Evolutionary conservation across 2,888 invertebrate genomes (phyloP).

Genomic region (Ochropacha duplaris): DNA sequence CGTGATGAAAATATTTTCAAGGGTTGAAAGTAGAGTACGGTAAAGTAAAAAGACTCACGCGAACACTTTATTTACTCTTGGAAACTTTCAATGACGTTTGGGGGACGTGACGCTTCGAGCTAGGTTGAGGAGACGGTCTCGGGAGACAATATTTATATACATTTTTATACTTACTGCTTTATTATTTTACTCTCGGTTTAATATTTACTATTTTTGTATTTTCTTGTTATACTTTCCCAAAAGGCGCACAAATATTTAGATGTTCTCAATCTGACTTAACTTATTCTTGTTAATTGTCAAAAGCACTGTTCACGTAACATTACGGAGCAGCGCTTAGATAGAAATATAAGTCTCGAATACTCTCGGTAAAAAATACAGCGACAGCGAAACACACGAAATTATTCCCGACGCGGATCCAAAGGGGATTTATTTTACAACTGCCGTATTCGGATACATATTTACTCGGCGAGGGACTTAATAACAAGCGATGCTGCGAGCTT

Average conservation of each 20-base stretch:
- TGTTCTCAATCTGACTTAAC: no score
- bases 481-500: slow-evolving; percentile 41
- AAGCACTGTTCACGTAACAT: no score
- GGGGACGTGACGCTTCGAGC: slow-evolving; percentile 17
- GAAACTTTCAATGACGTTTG: slow-evolving; percentile 30
- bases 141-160: background rate
- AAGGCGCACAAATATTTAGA: background rate
- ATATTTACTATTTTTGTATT: background rate
- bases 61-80: slow-evolving; percentile 25
- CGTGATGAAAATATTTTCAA: slow-evolving; percentile 48
- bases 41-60: slow-evolving; percentile 14
- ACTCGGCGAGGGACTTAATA: slow-evolving; percentile 44
- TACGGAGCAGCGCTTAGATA: no score
- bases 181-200: slow-evolving; percentile 3
- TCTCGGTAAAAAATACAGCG: background rate
- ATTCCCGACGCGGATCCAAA: background rate
- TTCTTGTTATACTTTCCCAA: background rate
- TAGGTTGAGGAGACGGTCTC: background rate
- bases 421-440: slow-evolving; percentile 26
- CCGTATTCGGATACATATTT: slow-evolving; percentile 35
- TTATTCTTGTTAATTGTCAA: no score
- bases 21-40: slow-evolving; percentile 12
- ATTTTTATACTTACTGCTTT: slow-evolving; percentile 2
- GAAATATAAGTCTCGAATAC: no score
- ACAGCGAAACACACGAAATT: background rate